Evolutionary conservation across 2,888 invertebrate species (phyloP).

Genomic region (Stegophylla sp.): DNA sequence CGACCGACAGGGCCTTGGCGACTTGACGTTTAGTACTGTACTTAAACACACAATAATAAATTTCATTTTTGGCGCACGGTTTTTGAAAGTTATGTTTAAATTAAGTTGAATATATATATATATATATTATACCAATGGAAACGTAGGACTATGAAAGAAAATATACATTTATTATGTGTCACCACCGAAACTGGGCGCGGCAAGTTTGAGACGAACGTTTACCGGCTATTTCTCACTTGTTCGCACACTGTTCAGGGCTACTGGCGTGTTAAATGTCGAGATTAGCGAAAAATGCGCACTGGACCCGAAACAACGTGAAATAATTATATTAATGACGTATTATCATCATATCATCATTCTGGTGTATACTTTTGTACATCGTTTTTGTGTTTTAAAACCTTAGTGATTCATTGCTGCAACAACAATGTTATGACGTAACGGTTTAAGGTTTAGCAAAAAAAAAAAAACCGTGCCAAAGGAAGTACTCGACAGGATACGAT

Average conservation of each 20-base stretch:
- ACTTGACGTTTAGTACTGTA: conserved; percentile 4
- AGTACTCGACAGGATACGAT: no score
- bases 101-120: conserved; percentile 21
- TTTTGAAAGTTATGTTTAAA: conserved; percentile 29
- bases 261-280: conserved; percentile 54
- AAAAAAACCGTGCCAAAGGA: background rate
- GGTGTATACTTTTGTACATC: background rate
- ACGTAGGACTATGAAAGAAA: conserved; percentile 15
- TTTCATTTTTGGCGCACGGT: conserved; percentile 27
- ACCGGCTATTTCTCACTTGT: conserved; percentile 40
- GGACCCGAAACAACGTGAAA: conserved; percentile 41
- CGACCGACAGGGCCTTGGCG: background rate
- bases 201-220: conserved; percentile 34
- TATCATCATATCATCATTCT: conserved; percentile 19
- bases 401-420: background rate
- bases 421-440: background rate
- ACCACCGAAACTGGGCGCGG: background rate
- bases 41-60: conserved; percentile 36
- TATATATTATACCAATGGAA: conserved; percentile 43
- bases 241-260: background rate
- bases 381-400: conserved; percentile 4
- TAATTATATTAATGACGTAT: conserved; percentile 48
- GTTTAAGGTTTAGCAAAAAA: background rate
- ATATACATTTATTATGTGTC: conserved; percentile 53
- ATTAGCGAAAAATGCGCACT: conserved; percentile 52